A percentile compares a stretch with the other conserved stretches of the same genome.
Evolutionary conservation across 2,888 invertebrate genomes (phyloP).

Genomic region (Penaeus monodon): DNA sequence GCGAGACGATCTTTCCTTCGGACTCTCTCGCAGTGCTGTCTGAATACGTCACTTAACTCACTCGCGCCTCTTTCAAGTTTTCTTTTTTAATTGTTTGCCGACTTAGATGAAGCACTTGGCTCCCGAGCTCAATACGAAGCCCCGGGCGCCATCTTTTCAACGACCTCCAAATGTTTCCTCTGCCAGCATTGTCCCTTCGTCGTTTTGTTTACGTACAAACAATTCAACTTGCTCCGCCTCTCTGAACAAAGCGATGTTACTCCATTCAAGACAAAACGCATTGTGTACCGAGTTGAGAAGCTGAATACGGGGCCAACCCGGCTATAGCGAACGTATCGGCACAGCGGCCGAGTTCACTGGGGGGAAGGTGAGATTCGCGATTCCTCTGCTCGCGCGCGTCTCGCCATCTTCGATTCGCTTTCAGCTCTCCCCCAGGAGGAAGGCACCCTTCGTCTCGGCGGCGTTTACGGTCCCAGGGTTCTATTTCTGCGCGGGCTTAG

Average conservation of each 20-base stretch:
- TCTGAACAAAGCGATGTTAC: constrained; percentile 36
- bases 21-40: not conserved
- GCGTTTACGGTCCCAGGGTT: no score
- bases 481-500: no score
- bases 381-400: no score
- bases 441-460: no score
- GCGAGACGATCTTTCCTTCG: constrained; percentile 20
- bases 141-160: constrained; percentile 38
- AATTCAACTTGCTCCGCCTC: constrained; percentile 22
- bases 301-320: constrained; percentile 6
- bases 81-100: constrained; percentile 37
- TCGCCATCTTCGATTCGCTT: no score
- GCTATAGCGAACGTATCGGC: constrained; percentile 4
- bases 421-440: no score
- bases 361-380: no score
- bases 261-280: constrained; percentile 40
- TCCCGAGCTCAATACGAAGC: constrained; percentile 33
- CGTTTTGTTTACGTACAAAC: constrained; percentile 33
- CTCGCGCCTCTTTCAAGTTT: constrained; percentile 29
- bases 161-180: constrained; percentile 14
- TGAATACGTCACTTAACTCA: constrained; percentile 39
- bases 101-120: constrained; percentile 21
- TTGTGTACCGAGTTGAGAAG: constrained; percentile 40
- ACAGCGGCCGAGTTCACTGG: not conserved
- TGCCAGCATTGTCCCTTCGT: constrained; percentile 16